These are phyloP conservation scores for Watsonalla cultraria DNA, from an alignment of 2,888 invertebrate genomes.

Conservation along the genomic window DNA sequence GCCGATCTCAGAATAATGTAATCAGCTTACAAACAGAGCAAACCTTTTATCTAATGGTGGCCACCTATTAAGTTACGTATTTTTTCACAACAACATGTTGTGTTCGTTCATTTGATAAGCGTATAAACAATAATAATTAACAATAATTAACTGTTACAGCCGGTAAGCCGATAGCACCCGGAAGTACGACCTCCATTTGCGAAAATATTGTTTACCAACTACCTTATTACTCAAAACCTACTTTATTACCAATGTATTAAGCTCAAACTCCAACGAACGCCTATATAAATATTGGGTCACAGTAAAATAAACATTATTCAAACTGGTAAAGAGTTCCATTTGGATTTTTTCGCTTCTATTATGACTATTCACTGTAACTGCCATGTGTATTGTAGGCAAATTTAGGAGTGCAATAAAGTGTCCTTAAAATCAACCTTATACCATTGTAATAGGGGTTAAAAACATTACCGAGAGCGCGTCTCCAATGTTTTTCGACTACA, in stretches of 20 bases:
- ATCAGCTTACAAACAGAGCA: too few relatives aligned
- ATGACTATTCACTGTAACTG: neutral
- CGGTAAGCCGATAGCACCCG: conserved; percentile 9
- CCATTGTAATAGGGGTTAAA: neutral
- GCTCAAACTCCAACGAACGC: conserved; percentile 2
- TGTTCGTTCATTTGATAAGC: neutral
- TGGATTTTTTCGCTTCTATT: neutral
- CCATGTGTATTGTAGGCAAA: neutral
- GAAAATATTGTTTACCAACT: conserved; percentile 24
- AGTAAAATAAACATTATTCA: conserved; percentile 1
- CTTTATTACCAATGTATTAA: conserved; percentile 14
- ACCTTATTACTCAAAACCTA: conserved; percentile 8
- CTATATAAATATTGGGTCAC: neutral
- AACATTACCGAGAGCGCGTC: too few relatives aligned
- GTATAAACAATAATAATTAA: neutral
- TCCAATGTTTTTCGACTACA: neutral
- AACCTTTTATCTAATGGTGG: too few relatives aligned
- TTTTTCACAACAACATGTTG: neutral
- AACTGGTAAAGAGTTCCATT: neutral
- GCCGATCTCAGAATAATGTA: too few relatives aligned
- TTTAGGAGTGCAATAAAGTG: neutral
- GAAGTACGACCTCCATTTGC: conserved; percentile 27
- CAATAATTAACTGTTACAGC: neutral
- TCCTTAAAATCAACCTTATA: neutral
- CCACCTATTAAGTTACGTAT: neutral